Conservation (phyloP, 2,113 vertebrate species). For the Clupea harengus region DNA sequence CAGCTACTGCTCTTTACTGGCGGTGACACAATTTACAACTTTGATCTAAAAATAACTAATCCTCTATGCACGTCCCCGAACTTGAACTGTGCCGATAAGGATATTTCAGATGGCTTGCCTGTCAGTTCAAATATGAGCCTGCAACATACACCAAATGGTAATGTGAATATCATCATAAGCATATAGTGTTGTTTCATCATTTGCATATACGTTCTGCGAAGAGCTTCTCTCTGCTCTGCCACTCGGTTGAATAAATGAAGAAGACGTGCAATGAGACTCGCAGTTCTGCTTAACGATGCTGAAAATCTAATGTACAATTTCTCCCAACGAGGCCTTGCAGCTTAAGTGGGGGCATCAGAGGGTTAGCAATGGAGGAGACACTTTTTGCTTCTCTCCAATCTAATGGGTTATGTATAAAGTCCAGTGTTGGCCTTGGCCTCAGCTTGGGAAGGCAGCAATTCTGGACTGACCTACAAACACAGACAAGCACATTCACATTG, state of each 20-base stretch:
- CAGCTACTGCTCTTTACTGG: not conserved
- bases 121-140: not conserved
- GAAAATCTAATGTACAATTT: constrained; percentile 16
- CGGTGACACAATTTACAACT: not conserved
- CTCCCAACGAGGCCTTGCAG: constrained; percentile 3
- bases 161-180: constrained; percentile 7
- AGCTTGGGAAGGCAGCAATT: not conserved
- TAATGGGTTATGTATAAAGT: not conserved
- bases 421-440: not conserved
- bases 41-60: constrained; percentile 11
- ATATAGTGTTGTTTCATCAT: not conserved
- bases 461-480: not conserved
- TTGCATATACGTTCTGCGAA: not conserved
- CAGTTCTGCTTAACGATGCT: constrained; percentile 6
- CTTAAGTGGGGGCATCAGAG: not conserved
- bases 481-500: not conserved
- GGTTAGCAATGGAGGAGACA: not conserved
- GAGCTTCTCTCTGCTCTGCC: not conserved
- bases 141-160: not conserved
- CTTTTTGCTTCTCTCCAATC: not conserved
- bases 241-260: not conserved
- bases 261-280: not conserved
- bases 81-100: not conserved
- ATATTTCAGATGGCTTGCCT: constrained; percentile 6
- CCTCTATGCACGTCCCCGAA: not conserved